Evolutionary conservation across 1,140 invertebrate genomes (phyloP).

Genomic region (Drosophila obscura): DNA sequence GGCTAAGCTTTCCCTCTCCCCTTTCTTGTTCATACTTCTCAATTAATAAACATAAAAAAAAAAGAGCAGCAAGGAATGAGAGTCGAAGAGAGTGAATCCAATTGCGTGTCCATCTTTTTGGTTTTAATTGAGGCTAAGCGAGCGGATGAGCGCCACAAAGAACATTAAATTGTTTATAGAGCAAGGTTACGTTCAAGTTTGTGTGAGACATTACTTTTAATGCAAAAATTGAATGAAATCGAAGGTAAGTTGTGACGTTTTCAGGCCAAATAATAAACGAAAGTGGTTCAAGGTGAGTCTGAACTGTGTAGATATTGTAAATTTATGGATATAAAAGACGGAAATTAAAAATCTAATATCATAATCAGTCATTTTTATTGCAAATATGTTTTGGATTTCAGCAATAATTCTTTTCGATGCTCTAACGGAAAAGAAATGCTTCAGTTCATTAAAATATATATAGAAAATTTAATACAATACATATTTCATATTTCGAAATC

Average conservation of each 20-base stretch:
- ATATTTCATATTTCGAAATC: too few relatives aligned
- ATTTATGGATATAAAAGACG: too few relatives aligned
- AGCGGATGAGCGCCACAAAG: conserved; percentile 33
- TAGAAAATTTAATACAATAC: too few relatives aligned
- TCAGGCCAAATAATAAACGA: neutral
- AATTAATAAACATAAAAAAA: conserved; percentile 58
- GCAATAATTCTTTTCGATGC: too few relatives aligned
- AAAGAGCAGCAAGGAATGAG: conserved; percentile 5
- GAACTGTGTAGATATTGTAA: too few relatives aligned
- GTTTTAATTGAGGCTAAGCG: conserved; percentile 67
- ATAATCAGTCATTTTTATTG: too few relatives aligned
- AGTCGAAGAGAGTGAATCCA: neutral
- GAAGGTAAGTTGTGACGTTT: conserved; percentile 35
- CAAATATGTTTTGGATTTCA: too few relatives aligned
- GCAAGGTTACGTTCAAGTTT: conserved; percentile 59
- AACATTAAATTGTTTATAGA: conserved; percentile 69
- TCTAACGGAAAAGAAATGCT: too few relatives aligned
- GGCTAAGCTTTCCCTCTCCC: neutral
- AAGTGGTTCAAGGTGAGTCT: conserved; percentile 27
- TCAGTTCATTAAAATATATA: too few relatives aligned
- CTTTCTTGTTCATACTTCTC: conserved; percentile 39
- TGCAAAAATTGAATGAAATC: conserved; percentile 26
- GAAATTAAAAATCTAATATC: too few relatives aligned
- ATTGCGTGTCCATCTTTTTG: conserved; percentile 55
- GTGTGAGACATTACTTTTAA: conserved; percentile 44